Conservation (phyloP, 1,140 invertebrate species). For the Heterodera carotae region DNA sequence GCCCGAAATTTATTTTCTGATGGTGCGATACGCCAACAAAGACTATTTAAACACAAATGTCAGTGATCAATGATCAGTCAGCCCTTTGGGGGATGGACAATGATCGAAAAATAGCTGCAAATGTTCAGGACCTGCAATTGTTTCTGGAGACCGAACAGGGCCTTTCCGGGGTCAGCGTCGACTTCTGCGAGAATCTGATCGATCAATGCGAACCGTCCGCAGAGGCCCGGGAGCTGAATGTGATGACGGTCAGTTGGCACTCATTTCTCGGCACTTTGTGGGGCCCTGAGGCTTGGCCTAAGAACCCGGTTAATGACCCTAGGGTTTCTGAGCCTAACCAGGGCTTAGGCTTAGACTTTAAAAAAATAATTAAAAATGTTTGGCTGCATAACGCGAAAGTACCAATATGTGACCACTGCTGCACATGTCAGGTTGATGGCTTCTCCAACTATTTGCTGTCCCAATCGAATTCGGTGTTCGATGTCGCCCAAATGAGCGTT, state of each 20-base stretch:
- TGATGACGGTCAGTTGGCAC: conserved; percentile 71
- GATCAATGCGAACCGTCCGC: conserved; percentile 71
- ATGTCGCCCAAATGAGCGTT: conserved; percentile 68
- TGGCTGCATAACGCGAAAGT: too few species aligned
- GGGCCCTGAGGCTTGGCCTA: too few species aligned
- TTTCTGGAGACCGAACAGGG: conserved; percentile 75
- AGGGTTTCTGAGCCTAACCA: too few species aligned
- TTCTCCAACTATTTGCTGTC: conserved; percentile 72
- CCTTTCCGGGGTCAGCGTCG: conserved; percentile 70
- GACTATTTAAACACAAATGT: conserved; percentile 62
- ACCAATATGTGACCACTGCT: too few species aligned
- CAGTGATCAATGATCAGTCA: not conserved
- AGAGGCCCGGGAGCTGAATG: conserved; percentile 70
- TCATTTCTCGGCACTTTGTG: conserved; percentile 63
- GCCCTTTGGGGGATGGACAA: not conserved
- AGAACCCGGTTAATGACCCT: too few species aligned
- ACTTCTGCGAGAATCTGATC: conserved; percentile 70
- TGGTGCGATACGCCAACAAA: conserved; percentile 73
- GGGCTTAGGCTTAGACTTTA: too few species aligned
- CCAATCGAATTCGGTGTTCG: conserved; percentile 71
- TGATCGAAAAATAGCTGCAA: not conserved
- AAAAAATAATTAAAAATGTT: too few species aligned
- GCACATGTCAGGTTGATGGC: conserved; percentile 56
- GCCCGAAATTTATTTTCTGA: conserved; percentile 73
- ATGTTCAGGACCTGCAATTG: conserved; percentile 69